Conservation (phyloP, 2,797 vertebrate genomes). For the Urocyon cinereoargenteus region DNA sequence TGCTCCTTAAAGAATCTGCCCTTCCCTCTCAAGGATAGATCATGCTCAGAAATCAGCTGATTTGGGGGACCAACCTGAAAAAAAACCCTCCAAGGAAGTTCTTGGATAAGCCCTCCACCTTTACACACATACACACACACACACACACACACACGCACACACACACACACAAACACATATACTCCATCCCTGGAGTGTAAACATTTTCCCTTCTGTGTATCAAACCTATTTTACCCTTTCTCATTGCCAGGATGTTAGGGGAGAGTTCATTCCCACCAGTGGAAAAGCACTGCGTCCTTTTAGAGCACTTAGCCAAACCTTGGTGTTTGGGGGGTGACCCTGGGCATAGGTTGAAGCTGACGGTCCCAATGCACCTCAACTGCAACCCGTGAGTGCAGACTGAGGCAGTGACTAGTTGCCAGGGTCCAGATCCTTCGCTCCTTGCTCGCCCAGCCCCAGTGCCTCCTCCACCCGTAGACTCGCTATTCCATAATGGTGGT, state of each 20-base stretch:
- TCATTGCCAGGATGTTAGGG: neutral
- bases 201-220: constrained; percentile 38
- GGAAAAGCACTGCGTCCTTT: neutral
- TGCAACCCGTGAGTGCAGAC: neutral
- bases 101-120: neutral
- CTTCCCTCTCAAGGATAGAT: neutral
- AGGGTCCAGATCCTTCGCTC: neutral
- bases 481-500: neutral
- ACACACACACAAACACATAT: neutral
- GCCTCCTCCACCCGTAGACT: neutral
- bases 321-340: neutral
- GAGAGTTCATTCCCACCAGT: neutral
- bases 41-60: constrained; percentile 32
- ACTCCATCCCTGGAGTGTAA: neutral
- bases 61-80: neutral
- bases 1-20: neutral
- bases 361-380: neutral
- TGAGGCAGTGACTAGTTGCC: accelerated
- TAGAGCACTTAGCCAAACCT: constrained; percentile 22
- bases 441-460: neutral
- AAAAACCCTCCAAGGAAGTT: neutral
- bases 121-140: neutral
- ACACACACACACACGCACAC: neutral
- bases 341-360: neutral
- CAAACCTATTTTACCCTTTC: constrained; percentile 14